These are phyloP conservation scores for Drepanosiphum platanoidis DNA, from an alignment of 2,888 invertebrate species.

Conservation along the genomic window DNA sequence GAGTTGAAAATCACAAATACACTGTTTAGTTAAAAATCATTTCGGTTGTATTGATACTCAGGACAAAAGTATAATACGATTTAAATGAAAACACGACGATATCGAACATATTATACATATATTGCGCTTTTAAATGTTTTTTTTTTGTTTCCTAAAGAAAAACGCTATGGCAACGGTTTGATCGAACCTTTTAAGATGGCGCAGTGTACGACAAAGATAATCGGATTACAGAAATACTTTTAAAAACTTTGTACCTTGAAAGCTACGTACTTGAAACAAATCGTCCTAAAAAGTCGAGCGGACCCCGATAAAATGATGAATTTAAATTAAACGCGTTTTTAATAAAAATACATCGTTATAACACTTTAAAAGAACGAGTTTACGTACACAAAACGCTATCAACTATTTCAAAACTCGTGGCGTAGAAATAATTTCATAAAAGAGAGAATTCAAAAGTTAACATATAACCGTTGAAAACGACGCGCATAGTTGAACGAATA, in stretches of 20 bases:
- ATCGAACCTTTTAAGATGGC: not conserved
- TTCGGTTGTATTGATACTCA: not conserved
- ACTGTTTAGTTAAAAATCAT: not conserved
- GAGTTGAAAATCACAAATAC: not conserved
- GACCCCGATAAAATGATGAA: not conserved
- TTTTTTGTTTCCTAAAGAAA: not conserved
- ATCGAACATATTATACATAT: too few relatives aligned
- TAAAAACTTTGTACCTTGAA: not conserved
- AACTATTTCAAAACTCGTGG: not conserved
- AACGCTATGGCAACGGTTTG: not conserved
- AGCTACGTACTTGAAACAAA: not conserved
- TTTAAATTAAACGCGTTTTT: not conserved
- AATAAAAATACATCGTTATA: not conserved
- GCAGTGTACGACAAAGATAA: not conserved
- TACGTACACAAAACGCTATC: too few relatives aligned
- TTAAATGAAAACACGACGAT: not conserved
- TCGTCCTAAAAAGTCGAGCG: not conserved
- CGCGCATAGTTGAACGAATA: not conserved
- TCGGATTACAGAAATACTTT: not conserved
- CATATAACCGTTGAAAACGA: not conserved
- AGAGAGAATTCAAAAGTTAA: not conserved
- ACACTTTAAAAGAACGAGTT: too few relatives aligned
- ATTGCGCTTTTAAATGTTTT: too few relatives aligned
- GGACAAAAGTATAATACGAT: not conserved
- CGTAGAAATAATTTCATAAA: not conserved